Evolutionary conservation across 2,888 invertebrate genomes (phyloP), one percentile per base, ranked within the genome.

Genomic region (Leptinotarsa rubiginosa): DNA sequence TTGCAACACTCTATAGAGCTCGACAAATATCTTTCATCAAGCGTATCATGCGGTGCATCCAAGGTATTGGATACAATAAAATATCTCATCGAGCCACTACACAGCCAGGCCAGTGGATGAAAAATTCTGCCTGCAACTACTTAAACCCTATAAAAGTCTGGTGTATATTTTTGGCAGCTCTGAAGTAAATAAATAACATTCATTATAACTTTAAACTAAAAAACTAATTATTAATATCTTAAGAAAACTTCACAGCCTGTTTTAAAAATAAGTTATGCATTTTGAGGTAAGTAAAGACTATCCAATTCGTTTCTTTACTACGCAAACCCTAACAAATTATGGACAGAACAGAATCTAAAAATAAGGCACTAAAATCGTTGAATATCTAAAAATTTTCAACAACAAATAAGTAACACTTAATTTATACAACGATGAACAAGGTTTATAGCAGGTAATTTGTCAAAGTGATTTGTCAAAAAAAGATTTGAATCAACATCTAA

Each of bases 171-270:
- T 75, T 72, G 75, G 72, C 72, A 75, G 70, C 65, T 69, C 64
- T 69, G 65, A 75, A 72, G 65, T 59, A 70, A 71, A 70, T 72
- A 74, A 74, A 77, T 77, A 77, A 75, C 62, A 76, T 71, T 72
- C 62, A 66, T 73, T 70, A 70, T 68, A 70, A 69, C 47, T 75
- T 65, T 73, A 70, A 65, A 68, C 74, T 72, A 72, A 69, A 64
- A 68, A 73, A 74, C 73, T 74, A 74, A 66, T 70, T 54, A 70
- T 62, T 70, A 65, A 73, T 41, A 69, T 73, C 66, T 70, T 74
- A 66, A 74, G 74, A 74, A 52, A 74, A 70, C 67, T 70, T 74
- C 74, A 74, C 74, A 74, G 74, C 74, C 74, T 67, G 65, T 69
- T 65, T 59, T 49, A 62, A 72, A 72, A 68, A 49, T 74, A 71